Evolutionary conservation across 2,797 vertebrate genomes (phyloP).

Genomic region (Rhynchonycteris naso): DNA sequence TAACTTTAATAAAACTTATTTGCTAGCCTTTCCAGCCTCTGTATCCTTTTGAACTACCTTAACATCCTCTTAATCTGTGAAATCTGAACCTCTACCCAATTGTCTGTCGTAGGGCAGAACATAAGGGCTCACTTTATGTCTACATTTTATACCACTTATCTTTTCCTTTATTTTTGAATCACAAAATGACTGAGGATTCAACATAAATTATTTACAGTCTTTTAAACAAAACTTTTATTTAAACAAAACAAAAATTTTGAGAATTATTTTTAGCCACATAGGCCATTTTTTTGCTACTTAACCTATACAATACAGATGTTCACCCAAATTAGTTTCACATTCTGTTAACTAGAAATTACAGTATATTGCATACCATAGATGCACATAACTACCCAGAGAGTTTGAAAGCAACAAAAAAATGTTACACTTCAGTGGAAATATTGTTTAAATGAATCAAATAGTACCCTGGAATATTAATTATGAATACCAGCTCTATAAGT

Average conservation of each 20-base stretch:
- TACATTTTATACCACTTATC: background rate
- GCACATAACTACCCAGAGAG: background rate
- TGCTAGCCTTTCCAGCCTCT: background rate
- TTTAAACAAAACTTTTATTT: background rate
- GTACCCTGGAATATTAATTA: background rate
- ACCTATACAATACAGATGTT: background rate
- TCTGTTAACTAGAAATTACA: background rate
- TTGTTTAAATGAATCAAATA: constrained; percentile 20
- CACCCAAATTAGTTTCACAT: background rate
- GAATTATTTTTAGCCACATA: background rate
- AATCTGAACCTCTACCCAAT: background rate
- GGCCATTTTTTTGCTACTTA: background rate
- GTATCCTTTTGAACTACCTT: background rate
- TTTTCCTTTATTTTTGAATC: background rate
- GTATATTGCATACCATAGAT: background rate
- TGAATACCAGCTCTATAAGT: constrained; percentile 9
- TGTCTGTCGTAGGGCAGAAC: background rate
- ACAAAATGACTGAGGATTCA: background rate
- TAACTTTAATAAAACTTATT: background rate
- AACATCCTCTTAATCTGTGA: background rate
- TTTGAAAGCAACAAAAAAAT: background rate
- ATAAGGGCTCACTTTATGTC: background rate
- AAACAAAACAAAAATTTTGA: constrained; percentile 6
- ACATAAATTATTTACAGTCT: background rate
- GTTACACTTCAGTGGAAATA: background rate